phyloP scores from a whole-genome alignment of 1,140 invertebrate species.

The Drosophila watanabei region DNA sequence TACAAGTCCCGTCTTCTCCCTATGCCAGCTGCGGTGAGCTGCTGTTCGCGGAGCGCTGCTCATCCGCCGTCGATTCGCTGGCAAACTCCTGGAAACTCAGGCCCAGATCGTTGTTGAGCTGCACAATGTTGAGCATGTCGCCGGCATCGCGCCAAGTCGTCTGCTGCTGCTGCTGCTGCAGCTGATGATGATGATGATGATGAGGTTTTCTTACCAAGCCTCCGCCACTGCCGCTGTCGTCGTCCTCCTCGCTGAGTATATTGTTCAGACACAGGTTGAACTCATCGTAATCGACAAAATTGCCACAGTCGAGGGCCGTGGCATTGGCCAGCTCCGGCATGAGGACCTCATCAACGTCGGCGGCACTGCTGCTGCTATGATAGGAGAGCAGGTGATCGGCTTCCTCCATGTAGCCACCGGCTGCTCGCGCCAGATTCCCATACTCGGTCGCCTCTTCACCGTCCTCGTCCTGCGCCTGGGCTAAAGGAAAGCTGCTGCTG shows the following conservation, averaged over 20 bases:
- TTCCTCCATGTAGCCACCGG: constrained; percentile 45
- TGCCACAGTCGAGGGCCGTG: constrained; percentile 66
- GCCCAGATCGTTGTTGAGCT: constrained; percentile 63
- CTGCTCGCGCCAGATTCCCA: constrained; percentile 32
- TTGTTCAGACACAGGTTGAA: constrained; percentile 81
- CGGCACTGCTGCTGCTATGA: constrained; percentile 58
- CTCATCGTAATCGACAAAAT: constrained; percentile 83
- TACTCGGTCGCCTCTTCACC: constrained; percentile 41
- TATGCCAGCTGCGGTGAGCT: constrained; percentile 72
- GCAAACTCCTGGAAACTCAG: constrained; percentile 68
- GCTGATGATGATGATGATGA: constrained; percentile 11
- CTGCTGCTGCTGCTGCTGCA: constrained; percentile 28
- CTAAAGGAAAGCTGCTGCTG: constrained; percentile 70
- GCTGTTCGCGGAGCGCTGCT: constrained; percentile 65
- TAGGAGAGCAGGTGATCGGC: constrained; percentile 55
- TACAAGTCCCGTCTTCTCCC: constrained; percentile 22
- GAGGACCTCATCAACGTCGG: constrained; percentile 54
- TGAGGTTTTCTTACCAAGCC: constrained; percentile 10
- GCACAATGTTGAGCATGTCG: constrained; percentile 69
- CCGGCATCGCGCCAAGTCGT: constrained; percentile 54
- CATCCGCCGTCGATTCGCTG: constrained; percentile 56
- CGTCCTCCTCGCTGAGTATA: constrained; percentile 75
- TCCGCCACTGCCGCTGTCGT: constrained; percentile 33
- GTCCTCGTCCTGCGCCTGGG: constrained; percentile 74
- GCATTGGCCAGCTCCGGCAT: constrained; percentile 65